Evolutionary conservation across 2,888 invertebrate genomes (phyloP).

Genomic region (Pristionchus exspectatus): DNA sequence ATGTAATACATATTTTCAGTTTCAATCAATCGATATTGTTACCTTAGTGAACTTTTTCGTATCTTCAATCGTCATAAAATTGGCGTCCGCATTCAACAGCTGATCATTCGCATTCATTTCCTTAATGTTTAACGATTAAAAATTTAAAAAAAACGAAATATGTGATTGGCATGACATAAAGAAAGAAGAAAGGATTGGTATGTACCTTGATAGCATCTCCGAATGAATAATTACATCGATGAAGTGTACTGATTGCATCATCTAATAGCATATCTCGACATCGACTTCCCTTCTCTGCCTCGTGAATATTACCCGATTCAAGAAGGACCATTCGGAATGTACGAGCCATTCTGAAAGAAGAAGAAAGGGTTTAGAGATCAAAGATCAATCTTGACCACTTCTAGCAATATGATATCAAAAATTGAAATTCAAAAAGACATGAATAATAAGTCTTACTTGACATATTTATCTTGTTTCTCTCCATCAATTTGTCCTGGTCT

Average conservation of each 20-base stretch:
- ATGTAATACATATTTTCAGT: not conserved
- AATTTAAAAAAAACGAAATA: no score
- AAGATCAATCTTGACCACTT: not conserved
- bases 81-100: slow-evolving; percentile 68
- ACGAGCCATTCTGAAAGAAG: slow-evolving; percentile 57
- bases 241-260: slow-evolving; percentile 82
- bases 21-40: not conserved
- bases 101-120: slow-evolving; percentile 69
- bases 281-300: slow-evolving; percentile 70
- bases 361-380: not conserved
- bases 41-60: slow-evolving; percentile 82
- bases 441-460: slow-evolving; percentile 58
- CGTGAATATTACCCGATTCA: slow-evolving; percentile 65
- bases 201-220: slow-evolving; percentile 89
- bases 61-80: slow-evolving; percentile 75
- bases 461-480: slow-evolving; percentile 69
- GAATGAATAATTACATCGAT: slow-evolving; percentile 96
- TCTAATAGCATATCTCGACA: slow-evolving; percentile 72
- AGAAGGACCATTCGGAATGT: slow-evolving; percentile 70
- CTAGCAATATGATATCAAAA: no score
- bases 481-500: slow-evolving; percentile 70
- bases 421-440: no score
- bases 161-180: not conserved
- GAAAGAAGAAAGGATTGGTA: not conserved
- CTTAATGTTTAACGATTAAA: not conserved